Evolutionary conservation across 2,113 vertebrate genomes (phyloP).

Genomic region (Athene noctua): DNA sequence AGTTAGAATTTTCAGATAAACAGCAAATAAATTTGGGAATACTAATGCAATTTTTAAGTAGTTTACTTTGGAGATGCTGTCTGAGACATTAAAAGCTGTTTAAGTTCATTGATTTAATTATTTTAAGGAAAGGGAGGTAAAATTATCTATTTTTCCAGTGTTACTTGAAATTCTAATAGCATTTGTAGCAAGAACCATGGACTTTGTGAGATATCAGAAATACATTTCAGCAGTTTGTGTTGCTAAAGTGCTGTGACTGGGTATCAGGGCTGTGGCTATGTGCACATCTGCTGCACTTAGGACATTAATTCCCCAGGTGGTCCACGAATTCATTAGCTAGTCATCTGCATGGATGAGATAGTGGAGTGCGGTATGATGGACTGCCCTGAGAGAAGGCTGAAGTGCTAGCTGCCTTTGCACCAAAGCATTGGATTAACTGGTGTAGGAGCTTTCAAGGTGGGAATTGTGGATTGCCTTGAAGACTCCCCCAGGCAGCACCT

Average conservation of each 20-base stretch:
- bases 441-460: not conserved
- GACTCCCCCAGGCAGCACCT: not conserved
- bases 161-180: not conserved
- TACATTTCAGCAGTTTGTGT: rapidly evolving
- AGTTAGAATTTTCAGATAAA: not conserved
- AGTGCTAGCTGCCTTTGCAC: not conserved
- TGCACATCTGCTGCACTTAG: not conserved
- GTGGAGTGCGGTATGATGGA: not conserved
- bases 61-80: not conserved
- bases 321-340: not conserved
- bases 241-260: not conserved
- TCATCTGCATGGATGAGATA: not conserved
- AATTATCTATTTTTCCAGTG: not conserved
- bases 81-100: not conserved
- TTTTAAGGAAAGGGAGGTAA: not conserved
- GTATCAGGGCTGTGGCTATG: not conserved
- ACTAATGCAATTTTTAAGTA: not conserved
- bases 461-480: not conserved
- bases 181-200: not conserved
- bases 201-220: not conserved
- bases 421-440: not conserved
- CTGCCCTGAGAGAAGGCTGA: not conserved
- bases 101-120: not conserved
- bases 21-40: not conserved
- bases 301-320: not conserved